A percentile compares a stretch with the other conserved stretches of the same genome.
Evolutionary conservation across 2,888 invertebrate genomes (phyloP).

Genomic region (Sepiola atlantica): DNA sequence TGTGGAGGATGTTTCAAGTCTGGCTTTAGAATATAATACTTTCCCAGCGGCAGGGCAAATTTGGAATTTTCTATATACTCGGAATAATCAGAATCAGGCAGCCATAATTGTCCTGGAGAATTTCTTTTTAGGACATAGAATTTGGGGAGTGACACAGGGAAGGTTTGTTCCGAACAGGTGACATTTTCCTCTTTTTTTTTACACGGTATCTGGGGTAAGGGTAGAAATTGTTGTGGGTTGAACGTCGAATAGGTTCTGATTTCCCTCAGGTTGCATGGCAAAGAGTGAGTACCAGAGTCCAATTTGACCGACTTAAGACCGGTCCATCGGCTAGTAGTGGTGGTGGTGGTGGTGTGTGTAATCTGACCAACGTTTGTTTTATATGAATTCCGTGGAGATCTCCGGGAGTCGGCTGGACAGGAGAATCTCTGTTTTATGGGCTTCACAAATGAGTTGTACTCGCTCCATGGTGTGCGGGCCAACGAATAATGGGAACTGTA

Average conservation of each 20-base stretch:
- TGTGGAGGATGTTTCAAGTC: neutral
- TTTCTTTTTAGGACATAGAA: neutral
- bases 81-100: neutral
- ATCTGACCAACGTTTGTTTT: slow-evolving; percentile 21
- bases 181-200: neutral
- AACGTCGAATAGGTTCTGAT: neutral
- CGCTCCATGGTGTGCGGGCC: neutral
- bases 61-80: neutral
- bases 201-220: neutral
- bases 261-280: neutral
- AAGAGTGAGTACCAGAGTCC: neutral
- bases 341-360: neutral
- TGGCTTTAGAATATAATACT: neutral
- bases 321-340: neutral
- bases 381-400: neutral
- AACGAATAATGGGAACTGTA: neutral
- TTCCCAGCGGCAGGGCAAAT: neutral
- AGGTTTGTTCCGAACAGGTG: neutral
- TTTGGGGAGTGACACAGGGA: neutral
- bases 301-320: neutral
- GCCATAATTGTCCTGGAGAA: neutral
- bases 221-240: neutral
- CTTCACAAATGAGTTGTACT: neutral
- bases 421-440: slow-evolving; percentile 21
- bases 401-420: neutral